Conservation (phyloP, 2,888 invertebrate species). For the Spialia ferax region DNA sequence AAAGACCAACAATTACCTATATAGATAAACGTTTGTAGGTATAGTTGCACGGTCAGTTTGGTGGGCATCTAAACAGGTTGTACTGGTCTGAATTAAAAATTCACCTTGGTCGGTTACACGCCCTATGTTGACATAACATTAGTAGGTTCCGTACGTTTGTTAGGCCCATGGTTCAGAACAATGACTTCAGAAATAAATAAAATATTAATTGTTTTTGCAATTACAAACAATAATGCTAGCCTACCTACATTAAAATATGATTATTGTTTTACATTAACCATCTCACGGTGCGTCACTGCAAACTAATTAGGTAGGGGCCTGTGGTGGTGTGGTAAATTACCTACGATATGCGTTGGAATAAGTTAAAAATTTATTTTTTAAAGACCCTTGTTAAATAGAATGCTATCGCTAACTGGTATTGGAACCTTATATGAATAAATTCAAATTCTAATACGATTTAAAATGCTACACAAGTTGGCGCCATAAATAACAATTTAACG, state of each 20-base stretch:
- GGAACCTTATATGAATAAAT: background rate
- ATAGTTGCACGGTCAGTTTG: conserved; percentile 39
- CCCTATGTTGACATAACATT: conserved; percentile 42
- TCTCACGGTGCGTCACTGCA: background rate
- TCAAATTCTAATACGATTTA: background rate
- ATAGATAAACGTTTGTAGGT: background rate
- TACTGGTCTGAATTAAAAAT: conserved; percentile 47
- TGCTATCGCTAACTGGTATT: background rate
- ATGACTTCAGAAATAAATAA: too few relatives aligned
- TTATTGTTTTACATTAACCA: background rate
- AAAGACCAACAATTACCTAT: conserved; percentile 10
- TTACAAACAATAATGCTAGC: background rate
- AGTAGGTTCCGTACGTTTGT: background rate
- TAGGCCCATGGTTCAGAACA: background rate
- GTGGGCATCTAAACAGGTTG: conserved; percentile 53
- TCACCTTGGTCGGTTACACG: conserved; percentile 42
- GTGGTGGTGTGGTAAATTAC: too few relatives aligned
- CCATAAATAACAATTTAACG: background rate
- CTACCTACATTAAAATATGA: background rate
- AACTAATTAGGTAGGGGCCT: background rate
- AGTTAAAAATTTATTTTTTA: too few relatives aligned
- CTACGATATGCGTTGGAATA: background rate
- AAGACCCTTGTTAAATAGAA: background rate
- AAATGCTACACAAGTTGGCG: background rate
- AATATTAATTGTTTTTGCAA: background rate